Conservation (phyloP, 2,113 vertebrate genomes). For the Hepsetus odoe region DNA sequence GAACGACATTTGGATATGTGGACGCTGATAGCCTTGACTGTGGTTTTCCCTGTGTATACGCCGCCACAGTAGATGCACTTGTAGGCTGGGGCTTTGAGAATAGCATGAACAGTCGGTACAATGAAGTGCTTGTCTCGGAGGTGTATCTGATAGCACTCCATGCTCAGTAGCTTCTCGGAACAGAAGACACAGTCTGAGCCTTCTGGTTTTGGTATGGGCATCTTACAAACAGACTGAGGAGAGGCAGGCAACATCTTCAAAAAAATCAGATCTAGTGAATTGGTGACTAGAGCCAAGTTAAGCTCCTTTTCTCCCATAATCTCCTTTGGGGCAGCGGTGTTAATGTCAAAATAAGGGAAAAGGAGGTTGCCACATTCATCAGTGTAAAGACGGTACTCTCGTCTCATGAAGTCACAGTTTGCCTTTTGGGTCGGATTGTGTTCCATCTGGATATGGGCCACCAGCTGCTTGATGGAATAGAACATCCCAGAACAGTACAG, state of each 20-base stretch:
- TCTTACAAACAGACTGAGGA: constrained; percentile 62
- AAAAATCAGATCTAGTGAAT: constrained; percentile 81
- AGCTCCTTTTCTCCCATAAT: constrained; percentile 88
- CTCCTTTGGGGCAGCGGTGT: constrained; percentile 82
- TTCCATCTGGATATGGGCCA: constrained; percentile 81
- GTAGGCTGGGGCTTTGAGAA: constrained; percentile 90
- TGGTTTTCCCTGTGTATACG: constrained; percentile 94
- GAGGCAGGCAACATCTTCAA: constrained; percentile 84
- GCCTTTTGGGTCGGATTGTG: constrained; percentile 84
- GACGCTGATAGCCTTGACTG: constrained; percentile 88
- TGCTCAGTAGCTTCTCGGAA: constrained; percentile 77
- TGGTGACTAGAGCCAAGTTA: constrained; percentile 86
- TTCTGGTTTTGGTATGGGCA: constrained; percentile 62
- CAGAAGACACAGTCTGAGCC: constrained; percentile 88
- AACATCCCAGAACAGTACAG: constrained; percentile 89
- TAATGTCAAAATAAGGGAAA: constrained; percentile 91
- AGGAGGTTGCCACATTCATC: constrained; percentile 81
- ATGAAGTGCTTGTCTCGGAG: constrained; percentile 92
- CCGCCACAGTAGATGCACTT: constrained; percentile 97
- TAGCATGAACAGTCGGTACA: constrained; percentile 90
- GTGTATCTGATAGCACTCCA: constrained; percentile 83
- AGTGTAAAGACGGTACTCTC: constrained; percentile 82
- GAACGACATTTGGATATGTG: constrained; percentile 90
- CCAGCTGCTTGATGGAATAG: constrained; percentile 84
- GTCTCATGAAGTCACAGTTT: constrained; percentile 85